Evolutionary conservation across 2,888 invertebrate species (phyloP).

Genomic region (Scaptomyza tumidula): DNA sequence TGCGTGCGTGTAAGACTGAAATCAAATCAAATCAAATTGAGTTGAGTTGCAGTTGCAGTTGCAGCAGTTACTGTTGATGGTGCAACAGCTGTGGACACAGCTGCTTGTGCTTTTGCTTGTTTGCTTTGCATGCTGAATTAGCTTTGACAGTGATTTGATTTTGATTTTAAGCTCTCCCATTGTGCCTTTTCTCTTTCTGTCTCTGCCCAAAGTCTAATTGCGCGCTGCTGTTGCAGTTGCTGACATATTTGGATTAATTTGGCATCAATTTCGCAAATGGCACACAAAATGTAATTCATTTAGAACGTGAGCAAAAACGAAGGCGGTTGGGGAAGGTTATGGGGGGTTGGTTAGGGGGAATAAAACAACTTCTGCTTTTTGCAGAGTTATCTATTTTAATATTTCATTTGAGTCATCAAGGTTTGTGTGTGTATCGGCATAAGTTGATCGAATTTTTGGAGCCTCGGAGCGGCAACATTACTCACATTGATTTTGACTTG

Average conservation of each 20-base stretch:
- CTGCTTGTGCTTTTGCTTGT: conserved; percentile 8
- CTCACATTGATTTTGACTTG: conserved; percentile 52
- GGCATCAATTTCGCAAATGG: background rate
- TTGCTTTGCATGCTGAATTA: conserved; percentile 42
- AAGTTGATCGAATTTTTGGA: conserved; percentile 19
- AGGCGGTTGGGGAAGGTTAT: too few relatives aligned
- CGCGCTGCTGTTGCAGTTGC: background rate
- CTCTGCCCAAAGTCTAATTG: conserved; percentile 3
- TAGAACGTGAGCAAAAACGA: background rate
- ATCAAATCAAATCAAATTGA: conserved; percentile 47
- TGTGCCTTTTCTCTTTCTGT: conserved; percentile 19
- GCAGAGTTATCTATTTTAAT: conserved; percentile 30
- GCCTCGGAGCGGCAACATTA: conserved; percentile 35
- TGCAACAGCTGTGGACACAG: conserved; percentile 14
- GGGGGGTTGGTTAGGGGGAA: too few relatives aligned
- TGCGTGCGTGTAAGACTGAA: conserved; percentile 20
- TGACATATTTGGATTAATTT: conserved; percentile 7
- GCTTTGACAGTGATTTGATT: conserved; percentile 58
- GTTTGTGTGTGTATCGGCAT: conserved; percentile 4
- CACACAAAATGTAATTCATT: conserved; percentile 21
- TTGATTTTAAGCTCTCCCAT: conserved; percentile 34
- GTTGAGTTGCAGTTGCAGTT: conserved; percentile 28
- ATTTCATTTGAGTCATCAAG: conserved; percentile 34
- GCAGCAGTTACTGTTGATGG: conserved; percentile 16
- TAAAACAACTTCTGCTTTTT: background rate